Evolutionary conservation across 2,888 invertebrate genomes (phyloP).

Genomic region (Crepidodera aurea): DNA sequence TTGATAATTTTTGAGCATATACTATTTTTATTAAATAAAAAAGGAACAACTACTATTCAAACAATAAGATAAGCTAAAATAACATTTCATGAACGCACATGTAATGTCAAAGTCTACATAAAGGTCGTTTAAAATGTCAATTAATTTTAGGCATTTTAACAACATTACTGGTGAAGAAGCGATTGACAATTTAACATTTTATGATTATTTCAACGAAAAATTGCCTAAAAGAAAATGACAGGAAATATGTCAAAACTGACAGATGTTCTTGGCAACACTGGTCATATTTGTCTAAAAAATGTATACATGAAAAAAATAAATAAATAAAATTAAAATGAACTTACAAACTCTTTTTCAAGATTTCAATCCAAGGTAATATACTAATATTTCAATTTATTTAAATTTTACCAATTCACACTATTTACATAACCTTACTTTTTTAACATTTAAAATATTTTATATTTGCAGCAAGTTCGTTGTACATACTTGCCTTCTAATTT

Average conservation of each 20-base stretch:
- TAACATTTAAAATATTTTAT: constrained; percentile 24
- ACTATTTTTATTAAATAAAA: too few species aligned
- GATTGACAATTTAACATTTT: too few species aligned
- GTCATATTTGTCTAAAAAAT: constrained; percentile 21
- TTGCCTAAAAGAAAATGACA: background rate
- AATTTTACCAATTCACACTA: background rate
- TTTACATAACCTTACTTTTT: background rate
- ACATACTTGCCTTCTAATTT: constrained; percentile 89
- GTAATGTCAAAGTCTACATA: too few species aligned
- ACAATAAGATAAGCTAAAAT: too few species aligned
- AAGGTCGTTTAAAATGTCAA: background rate
- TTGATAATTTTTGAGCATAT: too few species aligned
- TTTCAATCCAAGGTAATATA: constrained; percentile 85
- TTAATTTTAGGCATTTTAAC: background rate
- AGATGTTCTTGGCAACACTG: background rate
- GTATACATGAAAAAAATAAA: constrained; percentile 35
- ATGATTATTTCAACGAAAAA: background rate
- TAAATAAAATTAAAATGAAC: constrained; percentile 70
- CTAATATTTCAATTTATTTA: background rate
- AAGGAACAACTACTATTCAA: too few species aligned
- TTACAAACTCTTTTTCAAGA: constrained; percentile 88
- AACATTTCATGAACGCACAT: too few species aligned
- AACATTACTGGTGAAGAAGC: too few species aligned
- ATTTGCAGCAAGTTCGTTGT: constrained; percentile 94
- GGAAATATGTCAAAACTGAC: constrained; percentile 9